phyloP scores from a whole-genome alignment of 2,113 vertebrate genomes.

The Gallinago undulata region DNA sequence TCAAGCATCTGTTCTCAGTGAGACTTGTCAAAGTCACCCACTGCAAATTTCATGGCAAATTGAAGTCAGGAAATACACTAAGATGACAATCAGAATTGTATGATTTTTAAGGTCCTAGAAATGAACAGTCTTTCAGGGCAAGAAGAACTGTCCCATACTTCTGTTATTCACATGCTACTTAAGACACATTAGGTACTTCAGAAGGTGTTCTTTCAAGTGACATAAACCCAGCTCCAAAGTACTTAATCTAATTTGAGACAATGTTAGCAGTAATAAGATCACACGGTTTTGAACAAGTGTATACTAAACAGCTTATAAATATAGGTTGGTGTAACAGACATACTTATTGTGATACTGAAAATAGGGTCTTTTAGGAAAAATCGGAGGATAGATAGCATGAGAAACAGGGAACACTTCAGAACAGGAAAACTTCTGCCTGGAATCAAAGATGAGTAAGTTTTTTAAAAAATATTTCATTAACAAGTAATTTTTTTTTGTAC shows the following conservation, averaged over 20 bases:
- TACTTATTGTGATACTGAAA: neutral
- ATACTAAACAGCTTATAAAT: neutral
- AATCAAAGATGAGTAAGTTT: neutral
- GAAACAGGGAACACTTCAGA: neutral
- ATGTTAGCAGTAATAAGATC: neutral
- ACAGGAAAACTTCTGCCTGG: neutral
- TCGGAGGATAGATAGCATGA: neutral
- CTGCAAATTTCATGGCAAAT: neutral
- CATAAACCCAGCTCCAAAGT: neutral
- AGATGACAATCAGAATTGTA: neutral
- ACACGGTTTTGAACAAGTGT: neutral
- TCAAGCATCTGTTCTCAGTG: neutral
- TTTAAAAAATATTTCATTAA: neutral
- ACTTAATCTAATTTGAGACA: neutral
- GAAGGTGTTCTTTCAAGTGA: neutral
- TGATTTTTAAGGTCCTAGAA: neutral
- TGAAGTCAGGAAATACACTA: neutral
- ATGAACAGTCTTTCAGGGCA: neutral
- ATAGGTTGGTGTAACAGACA: neutral
- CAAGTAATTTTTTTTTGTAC: neutral
- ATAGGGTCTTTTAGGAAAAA: neutral
- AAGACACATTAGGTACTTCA: neutral
- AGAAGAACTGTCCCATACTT: neutral
- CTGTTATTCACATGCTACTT: neutral
- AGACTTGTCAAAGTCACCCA: neutral